Percentiles rank a stretch among this genome's conserved stretches.
These are phyloP conservation scores for Thecophora atra DNA, from an alignment of 2,888 invertebrate species.

Conservation along the genomic window DNA sequence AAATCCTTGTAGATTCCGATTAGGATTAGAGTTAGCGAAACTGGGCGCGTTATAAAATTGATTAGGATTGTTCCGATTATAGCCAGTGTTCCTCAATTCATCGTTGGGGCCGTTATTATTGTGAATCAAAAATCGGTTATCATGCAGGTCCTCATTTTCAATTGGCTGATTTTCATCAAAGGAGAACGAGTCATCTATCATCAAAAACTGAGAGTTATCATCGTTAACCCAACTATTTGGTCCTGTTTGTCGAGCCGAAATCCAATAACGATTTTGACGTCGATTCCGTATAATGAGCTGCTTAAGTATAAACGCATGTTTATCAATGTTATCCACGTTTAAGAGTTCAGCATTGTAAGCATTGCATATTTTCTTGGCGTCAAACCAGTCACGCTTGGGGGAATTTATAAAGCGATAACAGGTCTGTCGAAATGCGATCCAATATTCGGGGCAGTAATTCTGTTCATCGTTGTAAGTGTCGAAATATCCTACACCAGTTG, in stretches of 20 bases:
- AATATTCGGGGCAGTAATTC: constrained; percentile 81
- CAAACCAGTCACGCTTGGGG: constrained; percentile 80
- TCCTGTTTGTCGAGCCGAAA: constrained; percentile 79
- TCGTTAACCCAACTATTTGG: constrained; percentile 85
- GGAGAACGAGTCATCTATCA: constrained; percentile 84
- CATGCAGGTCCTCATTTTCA: constrained; percentile 64
- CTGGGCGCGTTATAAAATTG: constrained; percentile 54
- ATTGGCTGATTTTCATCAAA: constrained; percentile 69
- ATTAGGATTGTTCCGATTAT: constrained; percentile 52
- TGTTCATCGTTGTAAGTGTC: constrained; percentile 61
- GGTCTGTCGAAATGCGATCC: constrained; percentile 82
- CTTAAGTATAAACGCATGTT: constrained; percentile 86
- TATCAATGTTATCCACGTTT: constrained; percentile 82
- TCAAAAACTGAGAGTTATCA: constrained; percentile 81
- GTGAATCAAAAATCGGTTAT: constrained; percentile 62
- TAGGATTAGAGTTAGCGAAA: constrained; percentile 52
- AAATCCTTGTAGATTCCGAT: constrained; percentile 55
- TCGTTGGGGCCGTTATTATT: constrained; percentile 46
- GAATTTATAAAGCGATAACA: constrained; percentile 93
- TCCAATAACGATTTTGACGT: constrained; percentile 87
- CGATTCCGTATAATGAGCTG: constrained; percentile 85
- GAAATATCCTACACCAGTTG: constrained; percentile 46
- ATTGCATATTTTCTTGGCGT: constrained; percentile 85
- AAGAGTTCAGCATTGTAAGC: constrained; percentile 83
- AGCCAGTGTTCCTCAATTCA: constrained; percentile 41